Percentiles rank a stretch among this genome's conserved stretches.
Conservation (phyloP, 2,113 vertebrate species). For the Eolophus roseicapilla region DNA sequence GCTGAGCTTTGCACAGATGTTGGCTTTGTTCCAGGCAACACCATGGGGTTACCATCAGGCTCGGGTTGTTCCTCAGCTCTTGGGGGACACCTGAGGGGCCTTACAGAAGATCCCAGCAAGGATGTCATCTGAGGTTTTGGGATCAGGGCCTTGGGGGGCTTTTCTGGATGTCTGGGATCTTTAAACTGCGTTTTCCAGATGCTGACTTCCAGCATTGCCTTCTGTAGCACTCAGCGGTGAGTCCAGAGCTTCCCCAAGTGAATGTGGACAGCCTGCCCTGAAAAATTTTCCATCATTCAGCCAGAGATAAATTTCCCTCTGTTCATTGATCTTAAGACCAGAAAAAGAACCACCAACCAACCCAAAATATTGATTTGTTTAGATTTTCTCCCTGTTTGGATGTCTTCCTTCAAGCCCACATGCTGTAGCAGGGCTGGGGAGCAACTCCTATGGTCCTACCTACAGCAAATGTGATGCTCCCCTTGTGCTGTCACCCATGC, state of each 20-base stretch:
- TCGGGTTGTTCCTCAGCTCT: not conserved
- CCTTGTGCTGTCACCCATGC: not conserved
- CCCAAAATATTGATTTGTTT: not conserved
- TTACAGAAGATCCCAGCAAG: not conserved
- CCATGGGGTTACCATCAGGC: not conserved
- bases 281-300: not conserved
- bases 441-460: not conserved
- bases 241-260: not conserved
- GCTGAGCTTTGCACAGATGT: not conserved
- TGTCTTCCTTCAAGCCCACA: not conserved
- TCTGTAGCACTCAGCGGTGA: not conserved
- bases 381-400: not conserved
- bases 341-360: fast-evolving
- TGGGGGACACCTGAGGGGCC: not conserved
- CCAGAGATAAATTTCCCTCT: not conserved
- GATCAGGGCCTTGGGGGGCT: not conserved
- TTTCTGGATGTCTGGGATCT: not conserved
- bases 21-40: not conserved
- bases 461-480: not conserved
- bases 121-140: not conserved
- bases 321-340: not conserved
- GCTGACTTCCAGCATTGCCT: not conserved
- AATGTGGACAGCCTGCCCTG: too few relatives aligned
- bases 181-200: not conserved
- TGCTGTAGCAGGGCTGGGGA: not conserved